Evolutionary conservation across 2,888 invertebrate genomes (phyloP).

Genomic region (Amphipoea oculea): DNA sequence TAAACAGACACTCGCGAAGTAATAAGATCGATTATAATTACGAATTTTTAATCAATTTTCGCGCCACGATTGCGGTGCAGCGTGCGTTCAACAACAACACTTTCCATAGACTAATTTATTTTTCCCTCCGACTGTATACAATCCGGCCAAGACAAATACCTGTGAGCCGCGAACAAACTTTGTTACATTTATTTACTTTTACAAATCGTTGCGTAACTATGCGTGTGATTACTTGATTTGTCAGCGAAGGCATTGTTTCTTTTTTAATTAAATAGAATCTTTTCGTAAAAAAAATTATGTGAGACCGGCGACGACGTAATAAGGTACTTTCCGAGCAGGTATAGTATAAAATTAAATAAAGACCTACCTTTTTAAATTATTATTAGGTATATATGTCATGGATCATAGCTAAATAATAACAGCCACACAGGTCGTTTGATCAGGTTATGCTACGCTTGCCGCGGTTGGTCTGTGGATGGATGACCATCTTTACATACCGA

Average conservation of each 20-base stretch:
- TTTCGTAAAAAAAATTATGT: conserved; percentile 28
- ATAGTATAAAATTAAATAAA: background rate
- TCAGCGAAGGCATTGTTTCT: conserved; percentile 65
- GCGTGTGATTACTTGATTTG: conserved; percentile 75
- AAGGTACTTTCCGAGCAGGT: too few relatives aligned
- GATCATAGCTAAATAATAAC: too few relatives aligned
- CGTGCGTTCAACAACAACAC: conserved; percentile 72
- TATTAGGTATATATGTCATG: background rate
- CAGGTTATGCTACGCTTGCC: too few relatives aligned
- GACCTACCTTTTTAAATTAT: background rate
- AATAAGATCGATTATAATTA: conserved; percentile 48
- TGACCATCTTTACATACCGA: too few relatives aligned
- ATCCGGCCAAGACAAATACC: conserved; percentile 72
- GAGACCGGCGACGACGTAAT: background rate
- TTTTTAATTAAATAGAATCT: conserved; percentile 56
- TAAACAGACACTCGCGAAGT: conserved; percentile 48
- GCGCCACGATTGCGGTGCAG: conserved; percentile 64
- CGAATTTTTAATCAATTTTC: conserved; percentile 62
- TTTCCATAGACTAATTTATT: conserved; percentile 76
- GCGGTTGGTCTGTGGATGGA: too few relatives aligned
- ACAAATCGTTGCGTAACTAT: conserved; percentile 72
- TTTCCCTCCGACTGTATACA: conserved; percentile 61
- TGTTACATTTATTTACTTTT: conserved; percentile 71
- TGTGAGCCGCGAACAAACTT: conserved; percentile 69
- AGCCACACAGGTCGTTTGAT: too few relatives aligned